These are phyloP conservation scores for Microcebus tavaratra DNA, from an alignment of 2,113 vertebrate species.

Conservation along the genomic window DNA sequence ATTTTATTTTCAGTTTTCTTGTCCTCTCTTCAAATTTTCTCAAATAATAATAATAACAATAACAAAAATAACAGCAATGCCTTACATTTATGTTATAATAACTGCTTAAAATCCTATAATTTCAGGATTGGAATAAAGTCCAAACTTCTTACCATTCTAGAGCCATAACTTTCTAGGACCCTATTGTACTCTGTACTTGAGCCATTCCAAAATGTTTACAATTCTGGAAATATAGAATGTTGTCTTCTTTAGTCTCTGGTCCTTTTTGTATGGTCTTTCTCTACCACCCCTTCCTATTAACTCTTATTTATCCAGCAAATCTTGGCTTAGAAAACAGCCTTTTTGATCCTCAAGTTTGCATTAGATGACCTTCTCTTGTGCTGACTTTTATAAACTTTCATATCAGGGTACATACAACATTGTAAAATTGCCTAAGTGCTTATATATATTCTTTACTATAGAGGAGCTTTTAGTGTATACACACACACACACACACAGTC, in stretches of 20 bases:
- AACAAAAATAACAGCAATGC: not conserved
- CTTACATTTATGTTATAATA: not conserved
- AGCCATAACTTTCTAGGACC: not conserved
- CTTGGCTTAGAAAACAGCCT: not conserved
- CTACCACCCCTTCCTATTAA: not conserved
- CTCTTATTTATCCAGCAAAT: not conserved
- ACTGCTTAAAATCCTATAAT: not conserved
- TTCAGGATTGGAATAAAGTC: not conserved
- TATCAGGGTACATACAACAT: not conserved
- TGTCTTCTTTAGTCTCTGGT: not conserved
- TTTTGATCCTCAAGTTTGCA: not conserved
- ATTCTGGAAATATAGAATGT: not conserved
- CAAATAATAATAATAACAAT: not conserved
- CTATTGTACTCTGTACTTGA: not conserved
- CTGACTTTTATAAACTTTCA: not conserved
- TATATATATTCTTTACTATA: not conserved
- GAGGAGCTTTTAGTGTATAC: not conserved
- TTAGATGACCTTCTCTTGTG: not conserved
- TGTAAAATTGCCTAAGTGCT: not conserved
- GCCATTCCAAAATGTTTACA: not conserved
- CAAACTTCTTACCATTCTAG: not conserved
- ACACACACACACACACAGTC: not conserved
- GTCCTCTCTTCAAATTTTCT: not conserved
- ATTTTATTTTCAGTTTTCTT: constrained; percentile 27
- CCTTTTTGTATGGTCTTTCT: not conserved